Evolutionary conservation across 2,113 vertebrate species (phyloP).

Genomic region (Anoura caudifer): DNA sequence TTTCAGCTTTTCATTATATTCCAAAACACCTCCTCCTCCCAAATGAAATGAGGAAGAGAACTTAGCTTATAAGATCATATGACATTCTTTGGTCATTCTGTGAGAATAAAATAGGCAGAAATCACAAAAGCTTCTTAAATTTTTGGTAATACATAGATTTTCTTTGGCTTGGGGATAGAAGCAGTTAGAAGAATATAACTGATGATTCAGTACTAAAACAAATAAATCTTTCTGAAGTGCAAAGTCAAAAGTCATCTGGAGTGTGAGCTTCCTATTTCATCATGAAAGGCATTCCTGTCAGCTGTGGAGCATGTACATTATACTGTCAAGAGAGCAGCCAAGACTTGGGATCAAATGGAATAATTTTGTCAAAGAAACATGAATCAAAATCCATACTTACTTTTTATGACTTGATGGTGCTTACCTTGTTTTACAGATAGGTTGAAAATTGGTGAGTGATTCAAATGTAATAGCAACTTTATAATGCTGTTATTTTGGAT

Average conservation of each 20-base stretch:
- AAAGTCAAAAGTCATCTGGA: slow-evolving; percentile 8
- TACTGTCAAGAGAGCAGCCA: slow-evolving; percentile 34
- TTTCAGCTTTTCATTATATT: background rate
- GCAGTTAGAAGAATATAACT: slow-evolving; percentile 22
- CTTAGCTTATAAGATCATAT: background rate
- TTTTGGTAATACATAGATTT: background rate
- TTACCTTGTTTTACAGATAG: slow-evolving; percentile 54
- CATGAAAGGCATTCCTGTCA: slow-evolving; percentile 21
- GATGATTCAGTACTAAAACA: background rate
- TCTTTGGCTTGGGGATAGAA: background rate
- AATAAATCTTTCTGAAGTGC: slow-evolving; percentile 45
- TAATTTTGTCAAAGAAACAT: slow-evolving; percentile 43
- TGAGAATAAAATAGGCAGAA: background rate
- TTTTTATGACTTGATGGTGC: slow-evolving; percentile 38
- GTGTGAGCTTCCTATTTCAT: slow-evolving; percentile 34
- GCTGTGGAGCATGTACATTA: background rate
- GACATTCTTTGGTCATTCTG: background rate
- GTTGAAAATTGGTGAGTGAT: slow-evolving; percentile 30
- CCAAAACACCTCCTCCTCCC: accelerated
- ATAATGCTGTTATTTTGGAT: slow-evolving; percentile 41
- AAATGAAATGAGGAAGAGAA: background rate
- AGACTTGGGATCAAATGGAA: slow-evolving; percentile 40
- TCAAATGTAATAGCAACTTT: slow-evolving; percentile 39
- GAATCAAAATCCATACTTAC: slow-evolving; percentile 2
- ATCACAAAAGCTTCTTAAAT: background rate